phyloP scores from a whole-genome alignment of 2,113 vertebrate genomes.

The Kryptolebias marmoratus region DNA sequence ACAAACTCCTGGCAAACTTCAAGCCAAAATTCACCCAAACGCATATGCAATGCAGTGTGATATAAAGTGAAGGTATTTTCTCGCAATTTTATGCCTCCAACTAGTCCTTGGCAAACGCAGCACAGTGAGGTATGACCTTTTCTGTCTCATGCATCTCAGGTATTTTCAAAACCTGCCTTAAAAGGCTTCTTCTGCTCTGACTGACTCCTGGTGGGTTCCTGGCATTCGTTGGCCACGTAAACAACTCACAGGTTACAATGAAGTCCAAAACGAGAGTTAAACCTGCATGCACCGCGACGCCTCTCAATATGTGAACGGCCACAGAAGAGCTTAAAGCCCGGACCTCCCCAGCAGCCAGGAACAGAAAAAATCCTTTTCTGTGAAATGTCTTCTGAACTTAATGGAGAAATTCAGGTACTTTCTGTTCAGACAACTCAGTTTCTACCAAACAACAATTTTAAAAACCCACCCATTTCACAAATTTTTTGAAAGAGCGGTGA shows the following conservation, averaged over 20 bases:
- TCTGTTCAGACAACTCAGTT: background rate
- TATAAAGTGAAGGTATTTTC: too few species aligned
- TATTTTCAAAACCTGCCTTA: too few species aligned
- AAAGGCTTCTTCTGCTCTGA: too few species aligned
- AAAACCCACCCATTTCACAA: too few species aligned
- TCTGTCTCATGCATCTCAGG: too few species aligned
- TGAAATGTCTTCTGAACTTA: background rate
- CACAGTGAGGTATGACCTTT: too few species aligned
- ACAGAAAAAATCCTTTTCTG: background rate
- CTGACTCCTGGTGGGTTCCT: slow-evolving; percentile 14
- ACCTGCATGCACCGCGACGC: background rate
- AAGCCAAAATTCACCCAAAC: too few species aligned
- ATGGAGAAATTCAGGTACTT: background rate
- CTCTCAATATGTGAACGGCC: slow-evolving; percentile 1
- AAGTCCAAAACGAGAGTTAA: background rate
- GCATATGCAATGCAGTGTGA: too few species aligned
- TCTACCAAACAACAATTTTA: background rate
- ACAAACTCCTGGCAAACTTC: too few species aligned
- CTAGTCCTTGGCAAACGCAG: too few species aligned
- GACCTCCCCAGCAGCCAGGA: background rate
- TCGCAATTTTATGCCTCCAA: too few species aligned
- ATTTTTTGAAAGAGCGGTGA: too few species aligned
- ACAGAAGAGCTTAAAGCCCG: background rate
- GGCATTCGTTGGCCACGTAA: background rate
- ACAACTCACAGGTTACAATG: slow-evolving; percentile 6